Evolutionary conservation across 1,140 invertebrate species (phyloP).

Genomic region (Sycophila sp.): DNA sequence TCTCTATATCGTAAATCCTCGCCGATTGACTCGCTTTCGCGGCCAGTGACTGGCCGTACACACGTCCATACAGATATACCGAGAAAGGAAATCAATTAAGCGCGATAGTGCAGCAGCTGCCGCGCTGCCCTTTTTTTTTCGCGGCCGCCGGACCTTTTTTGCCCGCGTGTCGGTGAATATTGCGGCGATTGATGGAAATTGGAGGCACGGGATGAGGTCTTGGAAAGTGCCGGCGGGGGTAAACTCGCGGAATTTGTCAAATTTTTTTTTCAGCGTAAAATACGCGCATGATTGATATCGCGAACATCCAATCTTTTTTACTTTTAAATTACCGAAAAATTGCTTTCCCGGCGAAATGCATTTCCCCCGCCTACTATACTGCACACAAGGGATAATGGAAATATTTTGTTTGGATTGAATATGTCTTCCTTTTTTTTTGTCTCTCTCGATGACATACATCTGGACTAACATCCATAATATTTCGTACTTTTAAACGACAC

Average conservation of each 20-base stretch:
- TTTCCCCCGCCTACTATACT: too few species aligned
- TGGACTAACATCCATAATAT: too few species aligned
- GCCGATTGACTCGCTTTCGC: conserved; percentile 7
- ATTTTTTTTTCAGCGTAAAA: background rate
- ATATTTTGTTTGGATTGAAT: too few species aligned
- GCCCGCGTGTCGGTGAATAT: background rate
- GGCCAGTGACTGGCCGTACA: background rate
- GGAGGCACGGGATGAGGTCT: conserved; percentile 1
- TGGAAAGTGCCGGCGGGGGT: background rate
- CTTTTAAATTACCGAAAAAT: too few species aligned
- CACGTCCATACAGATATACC: too few species aligned
- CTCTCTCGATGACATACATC: too few species aligned
- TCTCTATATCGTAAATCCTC: conserved; percentile 13
- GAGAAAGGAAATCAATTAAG: conserved; percentile 35
- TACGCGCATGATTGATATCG: background rate
- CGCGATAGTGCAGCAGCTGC: background rate
- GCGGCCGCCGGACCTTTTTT: background rate
- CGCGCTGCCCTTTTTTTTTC: background rate
- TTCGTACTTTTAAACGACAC: too few species aligned
- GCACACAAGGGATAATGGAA: too few species aligned
- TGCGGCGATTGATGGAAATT: conserved; percentile 25
- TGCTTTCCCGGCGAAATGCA: too few species aligned
- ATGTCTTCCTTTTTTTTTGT: too few species aligned
- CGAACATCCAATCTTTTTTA: background rate
- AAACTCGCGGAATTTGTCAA: conserved; percentile 15